Evolutionary conservation across 1,140 invertebrate genomes (phyloP).

Genomic region (Macrosteles quadrilineatus): DNA sequence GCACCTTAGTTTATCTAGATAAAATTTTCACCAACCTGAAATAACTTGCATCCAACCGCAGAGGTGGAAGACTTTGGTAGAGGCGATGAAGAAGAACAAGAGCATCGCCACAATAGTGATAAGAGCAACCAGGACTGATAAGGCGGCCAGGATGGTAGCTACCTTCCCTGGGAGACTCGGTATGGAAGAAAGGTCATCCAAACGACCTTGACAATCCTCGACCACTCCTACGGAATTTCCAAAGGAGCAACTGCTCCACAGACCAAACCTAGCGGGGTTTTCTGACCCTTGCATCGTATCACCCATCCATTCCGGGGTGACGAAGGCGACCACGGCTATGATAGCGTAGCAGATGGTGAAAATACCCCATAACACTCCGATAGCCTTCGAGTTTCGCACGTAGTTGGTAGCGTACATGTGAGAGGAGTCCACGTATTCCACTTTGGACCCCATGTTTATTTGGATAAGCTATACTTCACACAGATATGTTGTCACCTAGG

Average conservation of each 20-base stretch:
- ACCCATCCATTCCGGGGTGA: conserved; percentile 94
- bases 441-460: conserved; percentile 76
- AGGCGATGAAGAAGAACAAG: conserved; percentile 91
- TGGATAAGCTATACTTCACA: not conserved
- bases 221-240: conserved; percentile 46
- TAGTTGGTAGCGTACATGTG: conserved; percentile 92
- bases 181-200: conserved; percentile 83
- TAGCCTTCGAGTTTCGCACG: conserved; percentile 93
- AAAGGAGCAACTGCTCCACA: conserved; percentile 82
- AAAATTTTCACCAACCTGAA: conserved; percentile 69
- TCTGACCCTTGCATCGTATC: conserved; percentile 66
- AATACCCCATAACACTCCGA: conserved; percentile 95
- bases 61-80: conserved; percentile 90
- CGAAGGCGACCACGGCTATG: conserved; percentile 90
- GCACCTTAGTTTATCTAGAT: too few relatives aligned
- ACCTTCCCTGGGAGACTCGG: conserved; percentile 76
- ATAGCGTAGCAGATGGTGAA: conserved; percentile 97
- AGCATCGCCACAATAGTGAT: conserved; percentile 86
- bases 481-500: too few relatives aligned
- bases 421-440: conserved; percentile 85
- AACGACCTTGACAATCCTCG: conserved; percentile 76
- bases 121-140: conserved; percentile 81
- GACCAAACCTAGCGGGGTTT: conserved; percentile 85
- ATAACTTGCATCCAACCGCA: conserved; percentile 92
- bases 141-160: conserved; percentile 84